phyloP scores from a whole-genome alignment of 2,888 invertebrate genomes.

The Trichacis sp. region DNA sequence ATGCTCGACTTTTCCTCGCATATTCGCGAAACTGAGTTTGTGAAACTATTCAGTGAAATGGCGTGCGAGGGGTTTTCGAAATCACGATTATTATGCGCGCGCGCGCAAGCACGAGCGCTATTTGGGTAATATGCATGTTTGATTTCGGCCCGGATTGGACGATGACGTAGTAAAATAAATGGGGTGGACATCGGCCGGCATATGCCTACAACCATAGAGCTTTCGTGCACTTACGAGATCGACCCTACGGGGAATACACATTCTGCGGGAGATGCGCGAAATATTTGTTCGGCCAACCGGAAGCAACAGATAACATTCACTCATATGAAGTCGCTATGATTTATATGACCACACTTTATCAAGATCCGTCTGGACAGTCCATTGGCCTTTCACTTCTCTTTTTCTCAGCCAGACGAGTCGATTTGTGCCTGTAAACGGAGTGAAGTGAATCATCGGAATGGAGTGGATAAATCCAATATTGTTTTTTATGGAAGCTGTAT shows the following conservation, averaged over 20 bases:
- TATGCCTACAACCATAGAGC: conserved; percentile 54
- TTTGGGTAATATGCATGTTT: conserved; percentile 33
- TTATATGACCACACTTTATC: conserved; percentile 62
- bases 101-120: neutral
- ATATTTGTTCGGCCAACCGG: conserved; percentile 62
- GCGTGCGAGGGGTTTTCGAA: conserved; percentile 20
- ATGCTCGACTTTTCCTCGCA: neutral
- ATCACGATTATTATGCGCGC: conserved; percentile 21
- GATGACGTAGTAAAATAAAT: conserved; percentile 61
- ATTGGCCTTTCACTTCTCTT: conserved; percentile 33
- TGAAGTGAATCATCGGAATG: too few species aligned
- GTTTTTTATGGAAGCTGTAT: too few species aligned
- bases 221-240: conserved; percentile 8
- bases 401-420: too few species aligned
- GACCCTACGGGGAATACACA: conserved; percentile 9
- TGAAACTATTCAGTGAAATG: conserved; percentile 14
- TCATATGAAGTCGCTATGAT: conserved; percentile 51
- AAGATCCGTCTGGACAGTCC: conserved; percentile 58
- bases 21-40: neutral
- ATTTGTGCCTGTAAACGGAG: too few species aligned
- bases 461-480: too few species aligned
- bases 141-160: conserved; percentile 35
- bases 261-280: conserved; percentile 44
- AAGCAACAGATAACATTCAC: conserved; percentile 67
- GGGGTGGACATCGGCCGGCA: conserved; percentile 69